These are phyloP conservation scores for Cheilosia grossa DNA, from an alignment of 2,888 invertebrate species.

Conservation along the genomic window DNA sequence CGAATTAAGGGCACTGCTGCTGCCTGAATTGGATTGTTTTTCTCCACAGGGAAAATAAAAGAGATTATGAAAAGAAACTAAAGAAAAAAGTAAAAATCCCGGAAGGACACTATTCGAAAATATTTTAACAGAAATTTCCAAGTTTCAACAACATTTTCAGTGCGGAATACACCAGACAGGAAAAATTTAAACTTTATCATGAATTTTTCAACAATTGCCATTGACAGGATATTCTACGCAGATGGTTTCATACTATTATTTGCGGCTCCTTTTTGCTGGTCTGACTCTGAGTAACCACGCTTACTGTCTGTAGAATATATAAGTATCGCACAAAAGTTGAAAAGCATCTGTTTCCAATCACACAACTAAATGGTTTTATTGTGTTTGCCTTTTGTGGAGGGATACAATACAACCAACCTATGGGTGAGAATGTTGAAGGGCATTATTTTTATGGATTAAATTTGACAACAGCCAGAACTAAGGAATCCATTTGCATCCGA, in stretches of 20 bases:
- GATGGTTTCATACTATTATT: constrained; percentile 32
- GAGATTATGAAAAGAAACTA: not conserved
- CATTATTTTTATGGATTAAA: too few species aligned
- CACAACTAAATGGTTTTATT: not conserved
- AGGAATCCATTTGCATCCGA: too few species aligned
- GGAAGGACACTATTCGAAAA: constrained; percentile 8
- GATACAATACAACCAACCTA: not conserved
- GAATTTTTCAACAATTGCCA: constrained; percentile 47
- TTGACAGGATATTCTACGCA: constrained; percentile 54
- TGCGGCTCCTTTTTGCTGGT: constrained; percentile 11
- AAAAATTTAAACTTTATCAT: constrained; percentile 47
- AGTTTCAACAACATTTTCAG: constrained; percentile 9
- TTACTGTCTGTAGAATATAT: too few species aligned
- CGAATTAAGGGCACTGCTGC: constrained; percentile 31
- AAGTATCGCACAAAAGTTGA: not conserved
- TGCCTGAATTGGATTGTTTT: constrained; percentile 11
- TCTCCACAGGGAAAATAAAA: not conserved
- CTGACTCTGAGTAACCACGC: constrained; percentile 6
- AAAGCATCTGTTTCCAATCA: not conserved
- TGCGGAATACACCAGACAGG: not conserved
- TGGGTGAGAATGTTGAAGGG: too few species aligned
- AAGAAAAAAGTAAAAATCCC: not conserved
- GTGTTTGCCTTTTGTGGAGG: too few species aligned
- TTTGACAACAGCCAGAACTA: too few species aligned
- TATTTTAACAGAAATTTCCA: constrained; percentile 7